These are phyloP conservation scores for Phytoseiulus persimilis DNA, from an alignment of 2,888 invertebrate genomes.

Conservation along the genomic window DNA sequence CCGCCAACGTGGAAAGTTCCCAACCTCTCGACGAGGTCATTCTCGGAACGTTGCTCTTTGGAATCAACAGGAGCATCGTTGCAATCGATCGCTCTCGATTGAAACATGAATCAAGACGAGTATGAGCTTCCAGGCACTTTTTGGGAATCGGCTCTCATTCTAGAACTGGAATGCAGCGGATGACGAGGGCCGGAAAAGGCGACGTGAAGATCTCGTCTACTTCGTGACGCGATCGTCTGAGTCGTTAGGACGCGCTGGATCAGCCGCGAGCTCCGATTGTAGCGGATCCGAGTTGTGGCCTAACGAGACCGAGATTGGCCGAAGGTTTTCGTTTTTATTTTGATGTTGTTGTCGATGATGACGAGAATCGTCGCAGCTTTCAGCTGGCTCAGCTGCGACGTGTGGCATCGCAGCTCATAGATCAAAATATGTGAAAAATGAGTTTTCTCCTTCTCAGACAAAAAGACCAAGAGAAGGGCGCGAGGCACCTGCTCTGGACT, in stretches of 20 bases:
- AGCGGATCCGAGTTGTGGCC: not conserved
- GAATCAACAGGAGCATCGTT: not conserved
- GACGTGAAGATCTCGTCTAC: too few relatives aligned
- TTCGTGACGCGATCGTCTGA: not conserved
- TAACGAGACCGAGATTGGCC: not conserved
- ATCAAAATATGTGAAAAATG: not conserved
- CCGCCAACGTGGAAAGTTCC: not conserved
- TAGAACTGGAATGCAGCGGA: too few relatives aligned
- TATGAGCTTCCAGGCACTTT: not conserved
- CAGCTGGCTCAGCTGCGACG: not conserved
- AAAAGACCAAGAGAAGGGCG: not conserved
- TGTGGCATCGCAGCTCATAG: not conserved
- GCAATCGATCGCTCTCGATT: not conserved
- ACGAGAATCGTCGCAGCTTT: not conserved
- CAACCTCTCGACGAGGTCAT: not conserved
- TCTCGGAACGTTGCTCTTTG: not conserved
- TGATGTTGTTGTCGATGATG: not conserved
- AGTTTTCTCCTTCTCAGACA: not conserved
- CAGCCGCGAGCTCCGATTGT: not conserved
- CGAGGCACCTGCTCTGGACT: not conserved
- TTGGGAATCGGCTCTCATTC: not conserved
- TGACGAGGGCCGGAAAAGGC: too few relatives aligned
- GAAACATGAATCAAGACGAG: not conserved
- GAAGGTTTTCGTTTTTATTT: not conserved
- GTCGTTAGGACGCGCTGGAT: not conserved